Evolutionary conservation across 2,797 vertebrate genomes (phyloP).

Genomic region (Momotus momota): DNA sequence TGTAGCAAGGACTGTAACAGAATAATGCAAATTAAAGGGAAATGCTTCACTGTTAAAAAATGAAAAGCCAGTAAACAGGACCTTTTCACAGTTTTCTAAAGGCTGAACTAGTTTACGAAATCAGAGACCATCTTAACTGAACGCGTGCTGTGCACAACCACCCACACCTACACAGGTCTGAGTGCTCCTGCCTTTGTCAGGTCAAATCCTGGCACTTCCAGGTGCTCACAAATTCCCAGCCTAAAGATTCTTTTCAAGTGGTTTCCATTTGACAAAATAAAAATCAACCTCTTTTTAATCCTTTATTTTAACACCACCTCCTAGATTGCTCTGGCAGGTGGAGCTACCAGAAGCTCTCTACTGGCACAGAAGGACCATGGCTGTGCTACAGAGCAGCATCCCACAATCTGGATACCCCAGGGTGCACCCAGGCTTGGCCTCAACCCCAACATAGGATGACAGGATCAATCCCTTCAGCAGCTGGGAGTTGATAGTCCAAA

Average conservation of each 20-base stretch:
- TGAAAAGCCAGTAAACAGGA: neutral
- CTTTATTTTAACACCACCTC: neutral
- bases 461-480: neutral
- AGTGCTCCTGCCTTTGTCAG: neutral
- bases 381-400: neutral
- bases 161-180: neutral
- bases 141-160: neutral
- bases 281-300: neutral
- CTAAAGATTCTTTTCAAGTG: neutral
- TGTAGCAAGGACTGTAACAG: neutral
- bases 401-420: fast-evolving
- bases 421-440: neutral
- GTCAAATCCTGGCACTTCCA: neutral
- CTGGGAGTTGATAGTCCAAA: neutral
- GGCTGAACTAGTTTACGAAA: neutral
- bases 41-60: neutral
- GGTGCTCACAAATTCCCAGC: neutral
- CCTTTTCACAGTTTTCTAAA: neutral
- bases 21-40: neutral
- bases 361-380: neutral
- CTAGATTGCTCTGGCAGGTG: neutral
- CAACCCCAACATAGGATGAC: neutral
- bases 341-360: neutral
- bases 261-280: neutral
- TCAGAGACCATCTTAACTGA: neutral